phyloP scores from a whole-genome alignment of 2,888 invertebrate species.

The Lacanobia oleracea region DNA sequence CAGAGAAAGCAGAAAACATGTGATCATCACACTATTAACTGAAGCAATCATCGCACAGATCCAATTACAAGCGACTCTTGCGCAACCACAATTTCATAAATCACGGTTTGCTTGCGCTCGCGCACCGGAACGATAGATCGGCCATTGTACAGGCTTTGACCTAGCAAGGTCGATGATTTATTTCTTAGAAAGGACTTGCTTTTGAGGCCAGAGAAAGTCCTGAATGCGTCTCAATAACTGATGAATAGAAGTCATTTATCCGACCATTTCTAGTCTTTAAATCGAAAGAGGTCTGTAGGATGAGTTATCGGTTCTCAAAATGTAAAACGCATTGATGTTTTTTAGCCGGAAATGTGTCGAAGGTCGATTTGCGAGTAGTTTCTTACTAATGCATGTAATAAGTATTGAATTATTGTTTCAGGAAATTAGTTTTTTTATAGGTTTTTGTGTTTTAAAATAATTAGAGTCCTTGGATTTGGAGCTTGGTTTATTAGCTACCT shows the following conservation, averaged over 20 bases:
- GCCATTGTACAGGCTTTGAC: conserved; percentile 65
- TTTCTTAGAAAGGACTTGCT: conserved; percentile 61
- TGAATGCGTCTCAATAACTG: conserved; percentile 15
- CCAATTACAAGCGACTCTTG: conserved; percentile 59
- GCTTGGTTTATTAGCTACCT: background rate
- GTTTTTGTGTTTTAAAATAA: conserved; percentile 19
- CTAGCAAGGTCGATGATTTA: conserved; percentile 71
- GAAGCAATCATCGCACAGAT: conserved; percentile 56
- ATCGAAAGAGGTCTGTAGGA: conserved; percentile 1
- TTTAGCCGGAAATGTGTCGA: conserved; percentile 47
- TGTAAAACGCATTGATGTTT: conserved; percentile 15
- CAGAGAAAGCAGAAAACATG: conserved; percentile 44
- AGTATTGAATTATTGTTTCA: conserved; percentile 43
- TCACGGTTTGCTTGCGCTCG: conserved; percentile 50
- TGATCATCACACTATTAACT: conserved; percentile 10
- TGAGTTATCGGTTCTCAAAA: conserved; percentile 21
- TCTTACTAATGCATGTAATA: conserved; percentile 26
- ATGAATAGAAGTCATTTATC: conserved; percentile 42
- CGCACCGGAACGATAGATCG: conserved; percentile 57
- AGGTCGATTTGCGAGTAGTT: conserved; percentile 43
- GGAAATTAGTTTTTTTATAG: conserved; percentile 39
- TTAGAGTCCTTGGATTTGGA: conserved; percentile 22
- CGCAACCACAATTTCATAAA: conserved; percentile 65
- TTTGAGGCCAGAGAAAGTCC: conserved; percentile 65
- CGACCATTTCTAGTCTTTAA: conserved; percentile 12